Evolutionary conservation across 2,113 vertebrate genomes (phyloP), one percentile per base, ranked within the genome.

Genomic region (Vulpes ferrilata): DNA sequence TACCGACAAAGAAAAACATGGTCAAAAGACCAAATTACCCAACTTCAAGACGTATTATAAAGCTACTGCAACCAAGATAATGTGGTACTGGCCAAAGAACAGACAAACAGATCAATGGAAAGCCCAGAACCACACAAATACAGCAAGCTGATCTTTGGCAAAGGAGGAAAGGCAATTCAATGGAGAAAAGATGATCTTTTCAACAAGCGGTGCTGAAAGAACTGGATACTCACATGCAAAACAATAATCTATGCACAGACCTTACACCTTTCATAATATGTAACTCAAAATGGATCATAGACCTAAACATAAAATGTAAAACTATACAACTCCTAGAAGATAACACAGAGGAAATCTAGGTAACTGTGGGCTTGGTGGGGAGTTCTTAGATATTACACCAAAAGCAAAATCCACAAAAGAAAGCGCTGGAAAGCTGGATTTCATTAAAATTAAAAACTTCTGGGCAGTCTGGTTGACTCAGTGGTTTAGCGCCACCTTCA

Each of bases 371-470:
- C 82, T 43, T 88, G 51, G 32, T 17, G 2, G 76, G 17, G 51
- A 57, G 38, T 91, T 94, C 57, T 88, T 74, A 94, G 12, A 76
- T 32, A 53, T 20, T 13, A 67, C 38, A 87, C 25, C 32, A 38
- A 82, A 67, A 91, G 20, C 67, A 94, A 6, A 32, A 55, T 11
- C 64, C 35, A 57, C 27, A 43, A 35, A 86, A 94, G 38, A 79
- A 90, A 82, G 83, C 51, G 38, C 11, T 85, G 80, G 2, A 11
- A 82, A 82, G 67, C 0, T 91, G 25, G 12, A 87, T 51, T 93
- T 86, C 35, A 60, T 27, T 81, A 73, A 91, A 74, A 76, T 67
- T 53, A n/a, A 85, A 96, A 80, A 92, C 51, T 71, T 43, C 65
- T 74, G 22, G 43, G 43, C 43, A 43, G 43, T 43, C 43, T 43